phyloP scores from a whole-genome alignment of 2,888 invertebrate genomes.

The Beris chalybata region DNA sequence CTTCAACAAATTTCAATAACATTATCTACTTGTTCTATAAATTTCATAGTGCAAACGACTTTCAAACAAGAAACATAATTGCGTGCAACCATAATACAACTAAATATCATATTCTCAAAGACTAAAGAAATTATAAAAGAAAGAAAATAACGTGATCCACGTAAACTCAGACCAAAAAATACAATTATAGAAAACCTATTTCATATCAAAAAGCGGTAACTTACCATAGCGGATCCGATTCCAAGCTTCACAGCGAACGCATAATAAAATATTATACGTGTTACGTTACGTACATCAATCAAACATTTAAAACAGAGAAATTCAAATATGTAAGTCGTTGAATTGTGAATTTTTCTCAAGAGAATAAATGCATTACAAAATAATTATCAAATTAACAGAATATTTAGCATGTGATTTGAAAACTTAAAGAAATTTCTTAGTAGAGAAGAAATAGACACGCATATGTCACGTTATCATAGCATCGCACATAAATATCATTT shows the following conservation, averaged over 20 bases:
- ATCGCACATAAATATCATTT: too few species aligned
- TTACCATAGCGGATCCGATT: constrained; percentile 43
- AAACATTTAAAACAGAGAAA: constrained; percentile 21
- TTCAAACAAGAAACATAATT: too few species aligned
- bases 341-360: constrained; percentile 12
- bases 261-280: constrained; percentile 21
- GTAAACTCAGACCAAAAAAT: too few species aligned
- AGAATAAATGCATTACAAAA: constrained; percentile 1
- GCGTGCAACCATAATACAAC: too few species aligned
- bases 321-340: constrained; percentile 21
- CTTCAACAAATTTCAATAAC: too few species aligned
- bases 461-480: neutral
- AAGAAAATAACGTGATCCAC: too few species aligned
- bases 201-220: constrained; percentile 29
- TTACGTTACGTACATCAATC: constrained; percentile 27
- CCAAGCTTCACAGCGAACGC: constrained; percentile 39
- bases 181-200: too few species aligned
- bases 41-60: too few species aligned
- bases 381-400: constrained; percentile 28
- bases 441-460: neutral
- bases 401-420: constrained; percentile 12
- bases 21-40: too few species aligned
- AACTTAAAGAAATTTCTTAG: neutral
- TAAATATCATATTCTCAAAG: too few species aligned
- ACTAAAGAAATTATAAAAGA: too few species aligned